Evolutionary conservation across 1,140 invertebrate species (phyloP).

Genomic region (Drosophila equinoxialis): DNA sequence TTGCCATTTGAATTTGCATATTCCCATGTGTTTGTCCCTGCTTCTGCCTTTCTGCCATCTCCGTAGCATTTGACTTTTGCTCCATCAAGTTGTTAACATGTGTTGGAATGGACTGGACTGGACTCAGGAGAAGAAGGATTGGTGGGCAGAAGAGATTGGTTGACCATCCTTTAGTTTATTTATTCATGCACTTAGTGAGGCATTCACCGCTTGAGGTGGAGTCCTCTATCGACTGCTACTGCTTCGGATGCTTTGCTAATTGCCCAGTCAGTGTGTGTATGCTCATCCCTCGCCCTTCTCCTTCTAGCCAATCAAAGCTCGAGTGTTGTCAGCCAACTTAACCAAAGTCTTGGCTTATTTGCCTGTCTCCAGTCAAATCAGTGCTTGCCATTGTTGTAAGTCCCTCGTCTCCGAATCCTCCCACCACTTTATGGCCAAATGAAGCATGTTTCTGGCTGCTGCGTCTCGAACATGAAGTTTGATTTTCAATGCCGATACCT

Average conservation of each 20-base stretch:
- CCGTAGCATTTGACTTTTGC: slow-evolving; percentile 66
- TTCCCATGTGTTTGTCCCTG: slow-evolving; percentile 42
- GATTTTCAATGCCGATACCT: slow-evolving; percentile 51
- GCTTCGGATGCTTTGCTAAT: slow-evolving; percentile 62
- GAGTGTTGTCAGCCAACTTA: slow-evolving; percentile 65
- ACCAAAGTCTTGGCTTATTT: slow-evolving; percentile 23
- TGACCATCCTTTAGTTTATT: slow-evolving; percentile 74
- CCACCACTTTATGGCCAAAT: slow-evolving; percentile 40
- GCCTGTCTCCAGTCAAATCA: slow-evolving; percentile 54
- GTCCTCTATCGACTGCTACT: background rate
- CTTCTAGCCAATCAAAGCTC: slow-evolving; percentile 68
- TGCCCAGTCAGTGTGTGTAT: slow-evolving; percentile 41
- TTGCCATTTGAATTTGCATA: slow-evolving; percentile 75
- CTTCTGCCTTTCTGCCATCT: background rate
- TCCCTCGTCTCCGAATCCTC: background rate
- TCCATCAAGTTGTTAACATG: slow-evolving; percentile 80
- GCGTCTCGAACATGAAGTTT: slow-evolving; percentile 37
- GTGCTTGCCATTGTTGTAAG: slow-evolving; percentile 72
- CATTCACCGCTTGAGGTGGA: slow-evolving; percentile 65
- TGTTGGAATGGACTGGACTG: slow-evolving; percentile 46
- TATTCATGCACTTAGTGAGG: slow-evolving; percentile 80
- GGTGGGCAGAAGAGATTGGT: slow-evolving; percentile 19
- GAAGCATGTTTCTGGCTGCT: slow-evolving; percentile 64
- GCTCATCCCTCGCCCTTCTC: slow-evolving; percentile 7
- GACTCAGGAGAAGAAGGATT: slow-evolving; percentile 14